phyloP scores from a whole-genome alignment of 2,113 vertebrate species.

The Myotis lucifugus region DNA sequence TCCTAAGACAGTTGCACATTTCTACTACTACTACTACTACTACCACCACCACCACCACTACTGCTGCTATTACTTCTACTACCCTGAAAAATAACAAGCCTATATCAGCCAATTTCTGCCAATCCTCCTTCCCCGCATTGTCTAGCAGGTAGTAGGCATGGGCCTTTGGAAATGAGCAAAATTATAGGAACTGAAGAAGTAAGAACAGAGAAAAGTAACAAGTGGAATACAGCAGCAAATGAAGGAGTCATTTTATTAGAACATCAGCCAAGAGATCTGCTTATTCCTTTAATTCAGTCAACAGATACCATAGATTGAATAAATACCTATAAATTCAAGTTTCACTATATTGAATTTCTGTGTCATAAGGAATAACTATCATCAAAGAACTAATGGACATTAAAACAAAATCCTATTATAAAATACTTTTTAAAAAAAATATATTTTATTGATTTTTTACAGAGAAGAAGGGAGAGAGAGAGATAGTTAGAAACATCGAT shows the following conservation, averaged over 20 bases:
- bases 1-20: neutral
- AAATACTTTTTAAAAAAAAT: neutral
- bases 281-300: neutral
- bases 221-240: neutral
- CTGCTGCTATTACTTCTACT: neutral
- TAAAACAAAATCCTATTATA: conserved; percentile 4
- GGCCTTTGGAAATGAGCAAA: neutral
- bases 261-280: neutral
- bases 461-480: no score
- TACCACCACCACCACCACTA: neutral
- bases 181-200: neutral
- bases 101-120: neutral
- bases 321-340: neutral
- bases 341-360: neutral
- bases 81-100: neutral
- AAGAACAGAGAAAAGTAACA: neutral
- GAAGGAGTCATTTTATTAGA: neutral
- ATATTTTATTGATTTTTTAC: no score
- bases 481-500: no score
- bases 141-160: neutral
- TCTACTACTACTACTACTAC: neutral
- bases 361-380: neutral
- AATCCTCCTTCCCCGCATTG: neutral
- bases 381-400: conserved; percentile 20
- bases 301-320: neutral